These are phyloP conservation scores for Agrochola macilenta DNA, from an alignment of 2,888 invertebrate genomes.

Conservation along the genomic window DNA sequence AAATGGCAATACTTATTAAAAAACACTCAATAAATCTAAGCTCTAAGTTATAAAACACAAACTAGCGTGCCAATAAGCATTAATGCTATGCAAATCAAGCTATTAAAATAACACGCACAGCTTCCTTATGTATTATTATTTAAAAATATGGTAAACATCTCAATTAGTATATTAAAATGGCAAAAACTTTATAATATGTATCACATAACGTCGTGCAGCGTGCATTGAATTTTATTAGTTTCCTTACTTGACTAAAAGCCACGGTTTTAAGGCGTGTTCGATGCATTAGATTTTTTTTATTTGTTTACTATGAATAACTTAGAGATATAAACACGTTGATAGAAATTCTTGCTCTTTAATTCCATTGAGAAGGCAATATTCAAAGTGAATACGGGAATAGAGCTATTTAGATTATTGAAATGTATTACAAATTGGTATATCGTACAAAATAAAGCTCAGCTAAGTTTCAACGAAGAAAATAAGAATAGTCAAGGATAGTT, in stretches of 20 bases:
- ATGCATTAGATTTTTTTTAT: conserved; percentile 9
- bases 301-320: background rate
- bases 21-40: conserved; percentile 13
- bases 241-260: conserved; percentile 38
- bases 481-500: background rate
- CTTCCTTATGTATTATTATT: conserved; percentile 56
- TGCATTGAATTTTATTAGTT: conserved; percentile 57
- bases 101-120: conserved; percentile 53
- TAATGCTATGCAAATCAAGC: conserved; percentile 54
- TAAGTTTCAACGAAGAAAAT: background rate
- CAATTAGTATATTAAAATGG: conserved; percentile 50
- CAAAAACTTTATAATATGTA: conserved; percentile 51
- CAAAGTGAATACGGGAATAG: conserved; percentile 3
- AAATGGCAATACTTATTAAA: background rate
- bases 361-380: background rate
- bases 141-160: conserved; percentile 54
- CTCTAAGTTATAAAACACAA: conserved; percentile 17
- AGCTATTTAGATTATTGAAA: background rate
- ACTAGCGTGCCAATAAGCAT: conserved; percentile 43
- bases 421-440: background rate
- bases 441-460: no score
- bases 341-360: background rate
- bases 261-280: conserved; percentile 21
- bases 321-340: background rate
- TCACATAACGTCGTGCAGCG: conserved; percentile 35